Base-by-base conservation (phyloP, 2,113 vertebrate species). In the Lagopus leucura region DNA sequence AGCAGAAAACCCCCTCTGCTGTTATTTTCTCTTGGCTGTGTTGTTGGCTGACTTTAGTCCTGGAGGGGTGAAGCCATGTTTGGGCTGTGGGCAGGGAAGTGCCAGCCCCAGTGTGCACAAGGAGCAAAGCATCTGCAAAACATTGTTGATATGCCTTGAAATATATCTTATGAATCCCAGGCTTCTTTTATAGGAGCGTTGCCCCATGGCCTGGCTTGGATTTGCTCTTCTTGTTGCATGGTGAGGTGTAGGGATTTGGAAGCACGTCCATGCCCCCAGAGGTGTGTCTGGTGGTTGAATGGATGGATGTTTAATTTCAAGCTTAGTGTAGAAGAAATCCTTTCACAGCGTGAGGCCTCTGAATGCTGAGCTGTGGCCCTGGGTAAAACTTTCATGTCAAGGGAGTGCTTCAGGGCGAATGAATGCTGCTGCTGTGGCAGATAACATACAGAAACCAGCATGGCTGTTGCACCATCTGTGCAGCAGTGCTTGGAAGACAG, bases 1-100 rank as follows among this genome's bases (percentile, higher is more conserved):
- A 32, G 43, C 63, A 21, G 63, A 4, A 2, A 36, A 11, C 8
- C 27, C 2, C 0, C 30, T 20, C 2, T 3, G 14, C 48, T 11
- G 38, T 5, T 10, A 1, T 19, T 65, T 69, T 42, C 54, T 40
- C 57, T 13, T 10, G 24, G 34, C 45, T 36, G 21, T 11, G 42
- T 21, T 1, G 5, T 63, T 74, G 55, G 18, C 90, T 63, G 38
- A 22, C 25, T 17, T 30, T 47, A 15, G 42, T 2, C 8, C 27
- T 52, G 21, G 34, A 10, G 4, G 24, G 83, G 17, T 12, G 60
- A 15, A 63, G 38, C 30, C 36, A 15, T 32, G 27, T 54, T 32
- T 52, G 24, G 47, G 50, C 32, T 30, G 24, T 25, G 65, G 20
- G 38, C 10, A 42, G 66, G 70, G 28, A 27, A 27, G 32, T n/a